phyloP scores from a whole-genome alignment of 2,113 vertebrate genomes.

The Conger conger region DNA sequence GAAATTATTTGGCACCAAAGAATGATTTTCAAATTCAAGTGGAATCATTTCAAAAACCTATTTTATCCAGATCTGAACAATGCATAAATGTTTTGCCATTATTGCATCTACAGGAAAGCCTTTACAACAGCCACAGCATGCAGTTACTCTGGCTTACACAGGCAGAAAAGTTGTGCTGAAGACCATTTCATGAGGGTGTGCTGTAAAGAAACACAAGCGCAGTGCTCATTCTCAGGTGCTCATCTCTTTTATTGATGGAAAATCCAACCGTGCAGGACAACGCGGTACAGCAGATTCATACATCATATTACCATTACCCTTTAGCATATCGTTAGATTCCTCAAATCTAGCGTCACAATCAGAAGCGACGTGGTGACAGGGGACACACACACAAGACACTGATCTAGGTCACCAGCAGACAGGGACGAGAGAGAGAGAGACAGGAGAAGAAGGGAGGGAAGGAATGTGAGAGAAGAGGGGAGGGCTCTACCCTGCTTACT shows the following conservation, averaged over 20 bases:
- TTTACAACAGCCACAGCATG: no score
- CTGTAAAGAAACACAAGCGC: not conserved
- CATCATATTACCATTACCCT: slow-evolving; percentile 40
- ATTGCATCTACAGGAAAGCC: no score
- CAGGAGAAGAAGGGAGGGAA: slow-evolving; percentile 7
- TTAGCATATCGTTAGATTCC: slow-evolving; percentile 43
- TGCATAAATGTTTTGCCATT: no score
- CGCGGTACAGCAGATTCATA: slow-evolving; percentile 50
- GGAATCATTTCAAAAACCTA: no score
- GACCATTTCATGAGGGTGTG: not conserved
- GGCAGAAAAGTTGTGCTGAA: not conserved
- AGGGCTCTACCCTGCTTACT: slow-evolving; percentile 20
- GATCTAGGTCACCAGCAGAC: slow-evolving; percentile 21
- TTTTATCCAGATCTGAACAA: no score
- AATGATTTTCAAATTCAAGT: no score
- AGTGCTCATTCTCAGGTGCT: slow-evolving; percentile 43
- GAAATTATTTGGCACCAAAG: no score
- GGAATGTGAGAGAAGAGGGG: slow-evolving; percentile 2
- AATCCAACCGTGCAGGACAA: slow-evolving; percentile 56
- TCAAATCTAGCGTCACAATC: slow-evolving; percentile 56
- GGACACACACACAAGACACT: not conserved
- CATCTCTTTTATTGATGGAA: slow-evolving; percentile 63
- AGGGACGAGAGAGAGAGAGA: slow-evolving; percentile 9
- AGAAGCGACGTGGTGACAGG: slow-evolving; percentile 51
- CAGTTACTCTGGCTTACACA: no score